Evolutionary conservation across 2,797 vertebrate genomes (phyloP), one percentile per base, ranked within the genome.

Genomic region (Ateles fusciceps): DNA sequence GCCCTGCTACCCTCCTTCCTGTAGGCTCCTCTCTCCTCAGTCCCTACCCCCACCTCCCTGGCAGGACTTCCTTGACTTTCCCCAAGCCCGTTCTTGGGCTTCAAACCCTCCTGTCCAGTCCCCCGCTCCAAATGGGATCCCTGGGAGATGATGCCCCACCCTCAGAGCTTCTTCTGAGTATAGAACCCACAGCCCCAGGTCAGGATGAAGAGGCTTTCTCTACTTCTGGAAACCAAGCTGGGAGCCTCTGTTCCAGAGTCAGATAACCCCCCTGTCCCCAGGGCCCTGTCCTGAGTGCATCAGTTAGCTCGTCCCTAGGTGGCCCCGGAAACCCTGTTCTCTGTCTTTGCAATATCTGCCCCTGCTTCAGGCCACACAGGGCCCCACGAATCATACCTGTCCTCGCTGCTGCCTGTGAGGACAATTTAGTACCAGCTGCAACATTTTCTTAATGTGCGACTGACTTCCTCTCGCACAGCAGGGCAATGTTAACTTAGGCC

Each of bases 401-500:
- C 93, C 93, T 97, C 95, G 81, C 94, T 95, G 96, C 92, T 96
- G 93, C 92, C 93, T 97, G 92, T 96, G 93, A 97, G 42, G 42
- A 42, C 95, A 96, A 97, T 97, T 98, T 98, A 98, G 97, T 98
- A 97, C 91, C 74, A 97, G 90, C 92, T 96, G 95, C 48, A 78
- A 97, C 93, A 97, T 98, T 95, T 98, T 74, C 96, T 97, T 96
- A 96, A 98, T 91, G 97, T 96, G 97, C n/a, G 68, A 97, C 92
- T 92, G 89, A 96, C 89, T 98, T 97, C 89, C 97, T 98, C 92
- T 96, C 24, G 0, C 90, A 97, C 50, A 92, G 87, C 93, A 96
- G n/a, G 68, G 75, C 12, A 2, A 96, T 85, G 91, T 94, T 96
- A 95, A 95, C 94, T 90, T 79, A 95, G 68, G 83, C 21, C 80